Percentiles rank a stretch among this genome's conserved stretches.
These are phyloP conservation scores for Oryzias sinensis DNA, from an alignment of 2,797 vertebrate genomes.

Conservation along the genomic window DNA sequence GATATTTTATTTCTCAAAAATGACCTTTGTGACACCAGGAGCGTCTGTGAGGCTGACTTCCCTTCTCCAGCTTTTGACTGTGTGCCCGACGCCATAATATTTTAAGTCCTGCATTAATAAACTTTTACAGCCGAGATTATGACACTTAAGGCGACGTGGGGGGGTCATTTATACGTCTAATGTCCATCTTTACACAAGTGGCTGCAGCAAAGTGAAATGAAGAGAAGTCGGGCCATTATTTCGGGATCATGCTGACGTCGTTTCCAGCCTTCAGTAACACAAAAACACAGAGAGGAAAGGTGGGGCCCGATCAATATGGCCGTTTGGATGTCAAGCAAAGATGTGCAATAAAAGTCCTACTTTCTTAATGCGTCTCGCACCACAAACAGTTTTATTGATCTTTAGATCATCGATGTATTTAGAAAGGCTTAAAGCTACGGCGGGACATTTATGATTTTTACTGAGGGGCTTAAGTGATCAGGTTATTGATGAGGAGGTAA, in stretches of 20 bases:
- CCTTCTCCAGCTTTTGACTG: slow-evolving; percentile 33
- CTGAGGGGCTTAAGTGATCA: background rate
- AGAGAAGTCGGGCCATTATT: background rate
- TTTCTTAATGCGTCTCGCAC: background rate
- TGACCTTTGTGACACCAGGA: slow-evolving; percentile 28
- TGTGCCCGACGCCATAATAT: slow-evolving; percentile 2
- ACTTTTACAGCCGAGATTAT: background rate
- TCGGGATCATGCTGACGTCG: too few relatives aligned
- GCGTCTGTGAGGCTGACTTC: slow-evolving; percentile 28
- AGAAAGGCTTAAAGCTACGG: slow-evolving; percentile 10
- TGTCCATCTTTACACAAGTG: slow-evolving; percentile 28
- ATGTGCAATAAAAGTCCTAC: slow-evolving; percentile 1
- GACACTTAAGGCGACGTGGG: slow-evolving; percentile 5
- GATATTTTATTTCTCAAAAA: slow-evolving; percentile 43
- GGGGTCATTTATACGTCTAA: slow-evolving; percentile 7
- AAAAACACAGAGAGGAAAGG: slow-evolving; percentile 3
- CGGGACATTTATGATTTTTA: slow-evolving; percentile 5
- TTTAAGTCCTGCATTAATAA: slow-evolving; percentile 23
- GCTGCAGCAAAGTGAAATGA: slow-evolving; percentile 14
- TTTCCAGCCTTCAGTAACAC: slow-evolving; percentile 3
- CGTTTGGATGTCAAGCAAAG: slow-evolving; percentile 19
- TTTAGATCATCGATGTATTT: slow-evolving; percentile 6
- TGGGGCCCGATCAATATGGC: slow-evolving; percentile 10
- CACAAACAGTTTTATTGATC: slow-evolving; percentile 12
- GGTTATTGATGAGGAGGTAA: slow-evolving; percentile 6